phyloP scores from a whole-genome alignment of 2,113 vertebrate species.

The Orycteropus afer region DNA sequence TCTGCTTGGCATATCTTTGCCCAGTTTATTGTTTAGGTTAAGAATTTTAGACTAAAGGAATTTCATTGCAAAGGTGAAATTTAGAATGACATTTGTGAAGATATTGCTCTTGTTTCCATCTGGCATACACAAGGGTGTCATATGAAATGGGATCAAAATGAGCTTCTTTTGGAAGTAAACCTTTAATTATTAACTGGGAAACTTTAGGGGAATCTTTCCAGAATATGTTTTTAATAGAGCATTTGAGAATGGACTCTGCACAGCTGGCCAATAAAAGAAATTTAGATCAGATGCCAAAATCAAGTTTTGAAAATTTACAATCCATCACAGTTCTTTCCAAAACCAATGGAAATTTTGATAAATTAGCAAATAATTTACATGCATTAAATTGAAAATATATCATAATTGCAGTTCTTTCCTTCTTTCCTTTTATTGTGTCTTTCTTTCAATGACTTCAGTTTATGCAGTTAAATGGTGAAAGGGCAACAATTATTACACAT shows the following conservation, averaged over 20 bases:
- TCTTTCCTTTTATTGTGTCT: not conserved
- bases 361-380: slow-evolving; percentile 15
- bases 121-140: slow-evolving; percentile 18
- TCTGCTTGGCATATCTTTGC: not conserved
- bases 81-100: slow-evolving; percentile 38
- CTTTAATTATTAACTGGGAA: slow-evolving; percentile 1
- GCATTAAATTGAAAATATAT: not conserved
- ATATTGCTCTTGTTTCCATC: slow-evolving; percentile 29
- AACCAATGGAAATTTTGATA: not conserved
- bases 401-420: not conserved
- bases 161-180: slow-evolving; percentile 47
- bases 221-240: not conserved
- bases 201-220: not conserved
- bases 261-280: slow-evolving; percentile 49
- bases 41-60: slow-evolving; percentile 2
- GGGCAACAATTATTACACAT: not conserved
- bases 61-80: slow-evolving; percentile 41
- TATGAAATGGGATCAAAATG: slow-evolving; percentile 27
- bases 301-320: slow-evolving; percentile 44
- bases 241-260: slow-evolving; percentile 50
- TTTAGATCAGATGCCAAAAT: slow-evolving; percentile 15
- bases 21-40: not conserved
- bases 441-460: not conserved
- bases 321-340: slow-evolving; percentile 11
- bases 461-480: not conserved